Evolutionary conservation across 2,888 invertebrate species (phyloP), one percentile per base, ranked within the genome.

Genomic region (Eristalinus aeneus): DNA sequence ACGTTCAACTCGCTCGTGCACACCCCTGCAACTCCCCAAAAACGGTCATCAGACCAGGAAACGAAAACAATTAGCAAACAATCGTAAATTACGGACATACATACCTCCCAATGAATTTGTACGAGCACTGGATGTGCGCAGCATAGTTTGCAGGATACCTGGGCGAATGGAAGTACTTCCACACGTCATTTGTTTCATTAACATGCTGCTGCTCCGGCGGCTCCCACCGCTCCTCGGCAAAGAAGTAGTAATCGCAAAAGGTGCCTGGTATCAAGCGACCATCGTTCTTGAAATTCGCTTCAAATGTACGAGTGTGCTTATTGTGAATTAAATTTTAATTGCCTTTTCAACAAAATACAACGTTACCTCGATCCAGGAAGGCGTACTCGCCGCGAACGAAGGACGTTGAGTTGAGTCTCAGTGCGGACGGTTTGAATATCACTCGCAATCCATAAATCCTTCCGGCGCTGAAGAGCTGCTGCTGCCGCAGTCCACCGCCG

Each of bases 131-230:
- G 90, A 97, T 95, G 92, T 98, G 97, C 92, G 96, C 96, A 22
- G 98, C 98, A 93, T 99, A 99, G 90, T 96, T 96, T 89, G 98
- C 98, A 88, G 99, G 99, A 94, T 98, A 99, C 79, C 97, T 96
- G 0, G 98, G 98, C 72, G 98, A 98, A 93, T 97, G 97, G 90
- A 97, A 95, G 78, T 95, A 95, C 75, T 97, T 97, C 92, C 96
- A 95, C 20, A 94, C 94, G 90, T 94, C 94, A 89, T 95, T 95
- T 54, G 76, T 79, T 31, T 69, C 46, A 36, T 79, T 82, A 3
- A 82, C 87, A 22, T 90, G 23, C 2, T 16, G 46, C 46, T 16
- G n/a, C 46, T n/a, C n/a, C 46, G 90, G 20, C 2, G 16, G 46
- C 46, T 16, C 46, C 46, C n/a, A 6, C 46, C 16, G 88, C 72